Evolutionary conservation across 2,113 vertebrate genomes (phyloP).

Genomic region (Chloropsis cyanopogon): DNA sequence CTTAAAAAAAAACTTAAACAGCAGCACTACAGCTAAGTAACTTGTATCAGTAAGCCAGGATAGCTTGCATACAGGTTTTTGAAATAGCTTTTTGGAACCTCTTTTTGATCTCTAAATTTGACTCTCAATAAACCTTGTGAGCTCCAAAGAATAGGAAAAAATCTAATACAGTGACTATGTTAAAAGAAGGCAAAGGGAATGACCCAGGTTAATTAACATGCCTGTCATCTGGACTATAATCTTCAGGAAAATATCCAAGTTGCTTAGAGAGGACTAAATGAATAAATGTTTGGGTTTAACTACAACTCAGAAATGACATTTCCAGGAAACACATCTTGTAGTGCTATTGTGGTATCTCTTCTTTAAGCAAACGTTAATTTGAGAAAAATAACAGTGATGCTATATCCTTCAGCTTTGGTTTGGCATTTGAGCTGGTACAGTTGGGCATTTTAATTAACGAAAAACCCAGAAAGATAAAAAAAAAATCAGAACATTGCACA

Average conservation of each 20-base stretch:
- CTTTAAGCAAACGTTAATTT: not conserved
- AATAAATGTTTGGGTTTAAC: not conserved
- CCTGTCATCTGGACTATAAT: not conserved
- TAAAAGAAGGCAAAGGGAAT: not conserved
- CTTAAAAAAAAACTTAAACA: not conserved
- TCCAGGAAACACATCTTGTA: not conserved
- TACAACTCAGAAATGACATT: not conserved
- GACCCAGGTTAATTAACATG: not conserved
- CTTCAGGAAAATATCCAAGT: not conserved
- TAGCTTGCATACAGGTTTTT: not conserved
- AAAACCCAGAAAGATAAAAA: not conserved
- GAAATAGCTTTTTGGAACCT: not conserved
- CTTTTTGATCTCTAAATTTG: not conserved
- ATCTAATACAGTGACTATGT: not conserved
- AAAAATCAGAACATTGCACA: rapidly evolving
- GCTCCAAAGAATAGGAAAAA: not conserved
- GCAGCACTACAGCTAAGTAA: not conserved
- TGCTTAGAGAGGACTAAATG: not conserved
- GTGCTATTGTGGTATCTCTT: not conserved
- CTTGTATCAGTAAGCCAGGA: not conserved
- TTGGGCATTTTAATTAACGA: not conserved
- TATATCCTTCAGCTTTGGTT: not conserved
- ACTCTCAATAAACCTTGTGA: not conserved
- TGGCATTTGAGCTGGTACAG: not conserved
- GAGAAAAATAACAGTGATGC: not conserved